Conservation (phyloP, 2,797 vertebrate genomes). For the Prunella strophiata region DNA sequence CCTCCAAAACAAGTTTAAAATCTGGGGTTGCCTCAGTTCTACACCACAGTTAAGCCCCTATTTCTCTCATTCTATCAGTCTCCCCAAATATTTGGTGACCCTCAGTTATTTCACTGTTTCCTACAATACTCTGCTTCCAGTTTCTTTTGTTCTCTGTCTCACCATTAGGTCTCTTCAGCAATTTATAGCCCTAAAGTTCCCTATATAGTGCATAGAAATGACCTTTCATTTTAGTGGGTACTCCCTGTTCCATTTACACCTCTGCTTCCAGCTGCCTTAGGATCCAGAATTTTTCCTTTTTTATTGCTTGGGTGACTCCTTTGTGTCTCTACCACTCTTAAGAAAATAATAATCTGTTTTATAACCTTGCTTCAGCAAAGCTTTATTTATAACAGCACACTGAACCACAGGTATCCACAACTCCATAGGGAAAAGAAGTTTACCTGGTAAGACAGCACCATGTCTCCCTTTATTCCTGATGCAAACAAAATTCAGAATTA, state of each 20-base stretch:
- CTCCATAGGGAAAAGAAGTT: background rate
- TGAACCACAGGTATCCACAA: background rate
- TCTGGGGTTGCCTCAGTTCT: background rate
- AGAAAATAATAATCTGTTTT: background rate
- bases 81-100: background rate
- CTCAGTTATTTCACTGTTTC: background rate
- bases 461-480: background rate
- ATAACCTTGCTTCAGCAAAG: background rate
- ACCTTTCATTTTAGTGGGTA: background rate
- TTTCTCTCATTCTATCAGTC: background rate
- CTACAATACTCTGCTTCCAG: background rate
- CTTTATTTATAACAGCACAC: background rate
- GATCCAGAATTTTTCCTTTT: background rate
- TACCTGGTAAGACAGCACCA: rapidly evolving
- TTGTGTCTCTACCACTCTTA: background rate
- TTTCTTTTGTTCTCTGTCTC: background rate
- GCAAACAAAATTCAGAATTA: background rate
- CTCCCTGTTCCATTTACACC: background rate
- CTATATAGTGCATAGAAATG: background rate
- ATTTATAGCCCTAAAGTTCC: background rate
- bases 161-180: background rate
- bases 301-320: background rate
- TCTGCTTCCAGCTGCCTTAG: background rate
- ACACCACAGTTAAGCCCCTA: background rate
- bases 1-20: background rate